Conservation (phyloP, 1,140 invertebrate genomes). For the Drosophila lacertosa region DNA sequence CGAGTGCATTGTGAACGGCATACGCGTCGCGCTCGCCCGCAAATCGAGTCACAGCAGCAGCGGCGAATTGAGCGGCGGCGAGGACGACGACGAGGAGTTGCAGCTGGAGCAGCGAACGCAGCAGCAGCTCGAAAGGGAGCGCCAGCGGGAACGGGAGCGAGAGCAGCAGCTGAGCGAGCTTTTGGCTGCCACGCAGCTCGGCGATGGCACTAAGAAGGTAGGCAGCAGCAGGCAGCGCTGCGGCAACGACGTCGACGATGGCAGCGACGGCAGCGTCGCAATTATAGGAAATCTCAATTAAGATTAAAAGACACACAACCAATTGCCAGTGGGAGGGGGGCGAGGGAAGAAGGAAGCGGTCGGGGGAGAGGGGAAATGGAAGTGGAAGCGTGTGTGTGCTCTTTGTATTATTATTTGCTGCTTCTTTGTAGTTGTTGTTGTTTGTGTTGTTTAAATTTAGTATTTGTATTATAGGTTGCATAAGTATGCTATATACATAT, state of each 20-base stretch:
- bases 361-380: background rate
- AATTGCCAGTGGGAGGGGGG: background rate
- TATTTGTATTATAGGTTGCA: conserved; percentile 25
- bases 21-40: conserved; percentile 84
- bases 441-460: conserved; percentile 23
- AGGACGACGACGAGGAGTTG: conserved; percentile 20
- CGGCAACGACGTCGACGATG: conserved; percentile 8
- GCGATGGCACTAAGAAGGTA: conserved; percentile 72
- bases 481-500: conserved; percentile 21
- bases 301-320: conserved; percentile 35
- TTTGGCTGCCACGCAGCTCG: conserved; percentile 64
- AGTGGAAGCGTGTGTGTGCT: conserved; percentile 36
- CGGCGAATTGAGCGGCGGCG: conserved; percentile 88
- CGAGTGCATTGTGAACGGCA: conserved; percentile 84
- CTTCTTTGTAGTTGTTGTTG: conserved; percentile 20
- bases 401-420: conserved; percentile 21
- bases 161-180: conserved; percentile 63
- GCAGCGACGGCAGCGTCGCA: conserved; percentile 58
- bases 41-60: conserved; percentile 87
- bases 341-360: background rate
- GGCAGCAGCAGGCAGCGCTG: conserved; percentile 43
- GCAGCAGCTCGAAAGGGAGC: conserved; percentile 13
- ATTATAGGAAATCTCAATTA: conserved; percentile 75
- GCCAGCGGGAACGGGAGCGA: conserved; percentile 20
- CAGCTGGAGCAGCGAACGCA: conserved; percentile 15